These are phyloP conservation scores for Prietella phreatophila DNA, from an alignment of 2,113 vertebrate species.

Conservation along the genomic window DNA sequence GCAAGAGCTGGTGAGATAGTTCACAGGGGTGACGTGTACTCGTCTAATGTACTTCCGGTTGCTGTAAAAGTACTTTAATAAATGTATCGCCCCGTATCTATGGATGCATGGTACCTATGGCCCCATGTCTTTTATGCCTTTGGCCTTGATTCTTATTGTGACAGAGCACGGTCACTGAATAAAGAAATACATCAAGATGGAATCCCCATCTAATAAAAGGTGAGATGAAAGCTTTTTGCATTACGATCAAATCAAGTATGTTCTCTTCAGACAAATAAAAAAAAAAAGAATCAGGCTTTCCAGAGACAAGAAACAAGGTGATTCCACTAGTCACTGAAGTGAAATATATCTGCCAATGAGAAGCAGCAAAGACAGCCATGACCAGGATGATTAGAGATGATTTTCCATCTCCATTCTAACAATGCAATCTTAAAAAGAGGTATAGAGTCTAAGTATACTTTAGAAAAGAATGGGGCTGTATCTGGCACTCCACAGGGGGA, in stretches of 20 bases:
- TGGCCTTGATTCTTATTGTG: not conserved
- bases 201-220: not conserved
- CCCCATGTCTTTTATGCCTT: too few species aligned
- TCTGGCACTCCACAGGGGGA: not conserved
- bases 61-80: not conserved
- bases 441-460: not conserved
- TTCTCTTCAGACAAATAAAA: not conserved
- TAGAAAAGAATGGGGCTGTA: constrained; percentile 3
- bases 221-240: constrained; percentile 3
- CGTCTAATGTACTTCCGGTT: not conserved
- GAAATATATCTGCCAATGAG: constrained; percentile 11
- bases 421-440: constrained; percentile 10
- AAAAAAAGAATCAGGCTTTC: not conserved
- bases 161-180: constrained; percentile 1
- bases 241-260: not conserved
- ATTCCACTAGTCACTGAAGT: constrained; percentile 10
- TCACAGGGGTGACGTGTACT: not conserved
- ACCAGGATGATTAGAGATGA: not conserved
- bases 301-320: not conserved
- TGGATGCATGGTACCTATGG: not conserved
- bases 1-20: not conserved
- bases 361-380: not conserved
- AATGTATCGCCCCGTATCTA: not conserved
- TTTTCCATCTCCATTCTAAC: constrained; percentile 1
- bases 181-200: not conserved